phyloP scores from a whole-genome alignment of 1,140 invertebrate genomes.

The Pogonognathellus flavescens region DNA sequence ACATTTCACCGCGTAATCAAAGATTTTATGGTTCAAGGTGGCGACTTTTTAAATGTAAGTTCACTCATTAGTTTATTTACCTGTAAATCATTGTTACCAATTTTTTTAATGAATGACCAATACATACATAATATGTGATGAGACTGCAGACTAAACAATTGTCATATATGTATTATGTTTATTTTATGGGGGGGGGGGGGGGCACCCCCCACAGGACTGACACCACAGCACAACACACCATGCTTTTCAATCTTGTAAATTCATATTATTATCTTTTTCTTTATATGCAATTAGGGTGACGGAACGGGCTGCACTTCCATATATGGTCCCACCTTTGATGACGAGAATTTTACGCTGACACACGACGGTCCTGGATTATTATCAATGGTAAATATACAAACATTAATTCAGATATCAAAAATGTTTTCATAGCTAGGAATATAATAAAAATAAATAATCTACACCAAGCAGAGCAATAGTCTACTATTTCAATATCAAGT shows the following conservation, averaged over 20 bases:
- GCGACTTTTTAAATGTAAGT: conserved; percentile 96
- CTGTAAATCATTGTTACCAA: not conserved
- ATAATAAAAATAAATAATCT: too few relatives aligned
- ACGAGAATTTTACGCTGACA: conserved; percentile 97
- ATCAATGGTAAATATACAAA: conserved; percentile 85
- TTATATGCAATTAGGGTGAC: conserved; percentile 94
- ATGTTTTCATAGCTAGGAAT: too few relatives aligned
- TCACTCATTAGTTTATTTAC: too few relatives aligned
- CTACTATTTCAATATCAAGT: too few relatives aligned
- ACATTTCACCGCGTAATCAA: conserved; percentile 99
- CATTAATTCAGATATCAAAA: conserved; percentile 49
- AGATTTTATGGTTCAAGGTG: conserved; percentile 97
- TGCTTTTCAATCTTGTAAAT: too few relatives aligned
- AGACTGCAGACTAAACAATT: too few relatives aligned
- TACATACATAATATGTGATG: too few relatives aligned
- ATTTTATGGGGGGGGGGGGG: not conserved
- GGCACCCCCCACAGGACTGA: too few relatives aligned
- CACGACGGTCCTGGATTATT: conserved; percentile 96
- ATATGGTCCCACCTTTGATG: conserved; percentile 93
- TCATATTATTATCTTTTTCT: too few relatives aligned
- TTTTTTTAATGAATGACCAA: too few relatives aligned
- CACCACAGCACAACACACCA: too few relatives aligned
- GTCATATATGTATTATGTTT: not conserved
- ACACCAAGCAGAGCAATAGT: too few relatives aligned
- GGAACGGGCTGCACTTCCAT: conserved; percentile 98